Base-by-base conservation (phyloP, 2,797 vertebrate genomes). In the Coendou prehensilis region DNA sequence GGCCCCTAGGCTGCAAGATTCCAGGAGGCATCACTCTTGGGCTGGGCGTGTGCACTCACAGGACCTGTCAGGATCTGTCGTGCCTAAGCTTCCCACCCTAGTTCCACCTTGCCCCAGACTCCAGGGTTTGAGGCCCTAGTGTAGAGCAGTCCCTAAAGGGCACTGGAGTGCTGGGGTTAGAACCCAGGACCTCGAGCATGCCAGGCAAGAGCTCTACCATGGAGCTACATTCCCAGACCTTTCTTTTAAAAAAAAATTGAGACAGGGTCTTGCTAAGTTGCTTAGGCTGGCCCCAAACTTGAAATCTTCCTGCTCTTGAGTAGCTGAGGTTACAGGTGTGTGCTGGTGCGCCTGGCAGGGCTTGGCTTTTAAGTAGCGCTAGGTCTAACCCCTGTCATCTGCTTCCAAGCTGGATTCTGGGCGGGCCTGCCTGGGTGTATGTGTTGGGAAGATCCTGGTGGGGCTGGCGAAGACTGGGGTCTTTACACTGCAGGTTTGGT, bases 111-210 rank as follows among this genome's bases (percentile, higher is more conserved):
- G 28, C n/a, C 56, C 15, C 45, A 45, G 50, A 20, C 45, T n/a
- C 30, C 15, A 0, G 15, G 5, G 17, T 30, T 57, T n/a, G 81
- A 56, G 78, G 57, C 30, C 6, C 52, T 13, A 11, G 76, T 26
- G 57, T 30, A 22, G 41, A 79, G n/a, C 0, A 0, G 6, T 41
- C 18, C 30, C 0, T 0, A 1, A 69, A 71, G 76, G 41, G 47
- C 76, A 33, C 9, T 20, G 17, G 7, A 33, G 76, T 33, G 30
- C 50, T 79, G 30, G 47, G 50, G 76, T 7, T 9, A 3, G 50
- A 52, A 33, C 47, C 75, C 28, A 52, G 47, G 26, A 50, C 28
- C 28, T 50, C 1, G 6, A 4, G 28, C 28, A 9, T 47, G 45
- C 73, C 45, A 26, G 41, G 73, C 23, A 47, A 15, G 45, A 28